Conservation (phyloP, 1,140 invertebrate genomes). For the Steinernema khuongi region DNA sequence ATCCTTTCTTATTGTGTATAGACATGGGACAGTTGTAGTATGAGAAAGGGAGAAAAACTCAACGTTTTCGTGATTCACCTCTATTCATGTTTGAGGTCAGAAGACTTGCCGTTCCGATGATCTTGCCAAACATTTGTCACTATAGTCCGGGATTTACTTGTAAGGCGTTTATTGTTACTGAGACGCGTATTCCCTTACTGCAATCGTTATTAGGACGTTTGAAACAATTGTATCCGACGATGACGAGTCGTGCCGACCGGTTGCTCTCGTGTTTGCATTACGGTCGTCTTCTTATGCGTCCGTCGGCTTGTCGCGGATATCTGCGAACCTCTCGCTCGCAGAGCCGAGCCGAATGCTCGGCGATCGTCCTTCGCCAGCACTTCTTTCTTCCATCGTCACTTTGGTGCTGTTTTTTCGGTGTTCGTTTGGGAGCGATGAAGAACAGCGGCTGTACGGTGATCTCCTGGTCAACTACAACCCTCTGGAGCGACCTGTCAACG, state of each 20-base stretch:
- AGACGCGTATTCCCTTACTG: no score
- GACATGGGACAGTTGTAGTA: no score
- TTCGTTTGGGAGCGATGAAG: background rate
- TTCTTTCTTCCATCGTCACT: background rate
- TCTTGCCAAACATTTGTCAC: no score
- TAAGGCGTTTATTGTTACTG: no score
- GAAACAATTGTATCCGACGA: background rate
- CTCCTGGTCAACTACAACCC: conserved; percentile 71
- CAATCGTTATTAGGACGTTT: no score
- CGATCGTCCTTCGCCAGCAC: background rate
- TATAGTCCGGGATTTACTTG: no score
- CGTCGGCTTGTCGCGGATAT: background rate
- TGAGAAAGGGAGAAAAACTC: no score
- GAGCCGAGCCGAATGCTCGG: background rate
- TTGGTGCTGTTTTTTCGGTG: background rate
- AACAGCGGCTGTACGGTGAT: conserved; percentile 8
- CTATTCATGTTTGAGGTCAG: no score
- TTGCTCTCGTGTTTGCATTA: conserved; percentile 6
- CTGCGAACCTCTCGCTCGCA: background rate
- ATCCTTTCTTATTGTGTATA: no score
- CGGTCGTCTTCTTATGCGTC: background rate
- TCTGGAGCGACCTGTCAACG: conserved; percentile 87
- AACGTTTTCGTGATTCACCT: no score
- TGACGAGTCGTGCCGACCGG: background rate
- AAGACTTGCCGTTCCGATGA: no score